Evolutionary conservation across 2,113 vertebrate genomes (phyloP), one percentile per base, ranked within the genome.

Genomic region (Corydoras sp.): DNA sequence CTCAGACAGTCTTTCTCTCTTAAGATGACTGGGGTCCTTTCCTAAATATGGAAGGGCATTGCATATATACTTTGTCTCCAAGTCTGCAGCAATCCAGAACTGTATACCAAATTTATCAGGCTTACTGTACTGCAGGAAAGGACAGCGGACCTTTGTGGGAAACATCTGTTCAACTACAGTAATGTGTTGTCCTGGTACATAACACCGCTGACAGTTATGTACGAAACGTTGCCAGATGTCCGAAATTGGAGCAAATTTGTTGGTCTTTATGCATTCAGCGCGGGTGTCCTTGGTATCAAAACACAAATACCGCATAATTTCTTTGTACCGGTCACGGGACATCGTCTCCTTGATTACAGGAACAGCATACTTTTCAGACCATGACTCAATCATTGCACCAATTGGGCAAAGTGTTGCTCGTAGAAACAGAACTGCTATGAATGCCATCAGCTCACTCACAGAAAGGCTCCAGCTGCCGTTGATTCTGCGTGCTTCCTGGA

Each of bases 261-360:
- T 8, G 35, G 35, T 43, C 35, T 43, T 43, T 8, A 43, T 8
- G 7, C 35, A 8, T 43, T 43, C 35, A 43, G 4, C 35, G 2
- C 35, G 35, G 35, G 35, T 43, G 35, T 43, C 35, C 35, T 43
- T 43, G 35, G 35, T 43, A 43, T 43, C 66, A 68, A 68, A 68
- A 10, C 54, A 13, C 31, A 68, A 35, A 31, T 58, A 35, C 13
- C 55, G 29, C 66, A 58, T 68, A 35, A 68, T 56, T 58, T 31
- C 54, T 58, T 43, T 68, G 53, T 58, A 68, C 4, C 35, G 35
- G 35, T 43, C 35, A 43, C 35, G 35, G 35, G 35, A 43, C 35
- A 43, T 43, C 35, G 30, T 62, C 10, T 62, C 30, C 60, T 62
- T 62, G 31, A 68, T 58, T 68, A 32, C 54, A n/a, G 66, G 66